Evolutionary conservation across 2,888 invertebrate genomes (phyloP).

Genomic region (Pandemis cinnamomeana): DNA sequence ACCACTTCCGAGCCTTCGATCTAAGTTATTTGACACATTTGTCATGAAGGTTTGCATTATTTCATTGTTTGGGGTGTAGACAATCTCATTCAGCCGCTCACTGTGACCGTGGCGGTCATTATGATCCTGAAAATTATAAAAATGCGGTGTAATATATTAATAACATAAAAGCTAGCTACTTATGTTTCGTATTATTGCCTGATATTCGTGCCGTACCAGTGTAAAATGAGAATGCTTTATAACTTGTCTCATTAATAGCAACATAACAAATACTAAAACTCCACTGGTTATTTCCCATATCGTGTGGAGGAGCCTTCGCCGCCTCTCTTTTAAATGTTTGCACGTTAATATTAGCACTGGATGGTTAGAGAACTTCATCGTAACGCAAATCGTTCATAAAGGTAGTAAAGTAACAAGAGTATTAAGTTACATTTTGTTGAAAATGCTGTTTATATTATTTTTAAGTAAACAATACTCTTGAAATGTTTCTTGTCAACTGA

Average conservation of each 20-base stretch:
- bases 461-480: background rate
- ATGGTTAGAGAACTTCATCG: background rate
- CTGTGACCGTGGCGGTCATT: no score
- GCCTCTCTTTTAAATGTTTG: conserved; percentile 35
- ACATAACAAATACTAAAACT: conserved; percentile 34
- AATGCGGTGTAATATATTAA: background rate
- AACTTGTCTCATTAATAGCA: conserved; percentile 14
- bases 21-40: background rate
- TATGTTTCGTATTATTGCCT: background rate
- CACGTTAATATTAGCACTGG: conserved; percentile 26
- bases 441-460: background rate
- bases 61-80: background rate
- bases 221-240: conserved; percentile 1
- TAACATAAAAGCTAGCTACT: no score
- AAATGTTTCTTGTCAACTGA: background rate
- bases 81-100: background rate
- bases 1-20: background rate
- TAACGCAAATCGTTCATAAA: background rate
- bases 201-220: background rate
- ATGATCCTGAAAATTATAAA: no score
- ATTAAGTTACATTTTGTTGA: background rate
- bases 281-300: conserved; percentile 39
- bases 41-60: background rate
- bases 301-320: conserved; percentile 25
- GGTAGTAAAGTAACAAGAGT: no score